A percentile compares a stretch with the other conserved stretches of the same genome.
Evolutionary conservation across 2,113 vertebrate genomes (phyloP).

Genomic region (Larimichthys polyactis): DNA sequence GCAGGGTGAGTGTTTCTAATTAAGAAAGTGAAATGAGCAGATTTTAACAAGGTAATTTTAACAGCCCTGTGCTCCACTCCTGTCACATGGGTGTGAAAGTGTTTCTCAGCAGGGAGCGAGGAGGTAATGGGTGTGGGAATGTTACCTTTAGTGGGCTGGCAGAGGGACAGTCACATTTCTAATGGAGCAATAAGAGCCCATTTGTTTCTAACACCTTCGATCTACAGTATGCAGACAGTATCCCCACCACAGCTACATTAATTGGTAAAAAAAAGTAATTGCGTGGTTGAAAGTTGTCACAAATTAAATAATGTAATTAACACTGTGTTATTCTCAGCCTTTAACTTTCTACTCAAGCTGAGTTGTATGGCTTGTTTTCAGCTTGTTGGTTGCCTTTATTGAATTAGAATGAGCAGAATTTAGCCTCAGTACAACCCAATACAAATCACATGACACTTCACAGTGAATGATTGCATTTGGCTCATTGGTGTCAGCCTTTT

Average conservation of each 20-base stretch:
- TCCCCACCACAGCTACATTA: not conserved
- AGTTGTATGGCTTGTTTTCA: slow-evolving; percentile 24
- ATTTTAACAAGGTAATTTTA: slow-evolving; percentile 76
- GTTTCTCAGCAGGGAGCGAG: slow-evolving; percentile 57
- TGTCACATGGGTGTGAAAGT: slow-evolving; percentile 75
- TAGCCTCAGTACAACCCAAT: slow-evolving; percentile 17
- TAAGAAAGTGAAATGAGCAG: slow-evolving; percentile 70
- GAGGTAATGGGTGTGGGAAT: slow-evolving; percentile 66
- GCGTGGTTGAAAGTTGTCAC: slow-evolving; percentile 13
- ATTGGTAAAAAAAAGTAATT: not conserved
- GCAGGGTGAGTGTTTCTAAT: slow-evolving; percentile 61
- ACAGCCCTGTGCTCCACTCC: slow-evolving; percentile 39
- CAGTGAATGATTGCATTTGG: slow-evolving; percentile 68
- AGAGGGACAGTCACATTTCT: slow-evolving; percentile 16
- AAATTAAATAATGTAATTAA: slow-evolving; percentile 37
- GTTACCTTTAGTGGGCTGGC: slow-evolving; percentile 8
- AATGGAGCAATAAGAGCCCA: slow-evolving; percentile 37
- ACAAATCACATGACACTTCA: slow-evolving; percentile 64
- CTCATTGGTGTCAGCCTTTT: slow-evolving; percentile 70
- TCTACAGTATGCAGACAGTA: not conserved
- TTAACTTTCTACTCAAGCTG: not conserved
- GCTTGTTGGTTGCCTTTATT: slow-evolving; percentile 43
- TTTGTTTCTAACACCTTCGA: slow-evolving; percentile 34
- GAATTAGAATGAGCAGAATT: slow-evolving; percentile 52
- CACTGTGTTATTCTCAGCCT: slow-evolving; percentile 7